Evolutionary conservation across 1,140 invertebrate species (phyloP), one percentile per base, ranked within the genome.

Genomic region (Heliconius congener): DNA sequence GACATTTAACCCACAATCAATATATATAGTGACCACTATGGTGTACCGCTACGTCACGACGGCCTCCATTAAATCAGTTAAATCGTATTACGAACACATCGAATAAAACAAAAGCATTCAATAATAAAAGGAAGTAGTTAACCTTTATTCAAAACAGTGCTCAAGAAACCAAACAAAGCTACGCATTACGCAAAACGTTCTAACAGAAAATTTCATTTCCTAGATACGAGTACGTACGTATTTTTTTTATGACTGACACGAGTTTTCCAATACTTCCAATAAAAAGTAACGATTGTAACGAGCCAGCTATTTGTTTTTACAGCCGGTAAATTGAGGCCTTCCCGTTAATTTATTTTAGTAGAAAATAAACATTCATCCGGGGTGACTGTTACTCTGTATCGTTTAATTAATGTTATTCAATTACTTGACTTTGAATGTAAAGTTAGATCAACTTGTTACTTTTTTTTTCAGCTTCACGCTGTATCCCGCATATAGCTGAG

Each of bases 241-340:
- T 16, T 46, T 74, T 79, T 23, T 79, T 79, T 79, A 79, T 79
- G 77, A 78, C 72, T 66, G 72, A 74, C 77, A 71, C 73, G 73
- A 74, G 72, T 78, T 78, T 74, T 75, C 74, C 77, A 70, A 78
- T 78, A 78, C 77, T 78, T 78, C 57, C 77, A 74, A 78, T 78
- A 78, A 78, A 78, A 74, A 42, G 77, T 66, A 74, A 78, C 73
- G 72, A 70, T 73, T 60, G 57, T 78, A 78, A 78, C 73, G 74
- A 78, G 73, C 60, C 23, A 3, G 60, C 72, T 78, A 70, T 78
- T 78, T 74, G 78, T 79, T 79, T 79, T 79, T 79, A 79, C 77
- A 78, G 77, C 73, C 73, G 73, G 72, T 55, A 78, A 78, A 78
- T 74, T 74, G 57, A 78, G 77, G 77, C 72, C 72, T 78, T 52